A percentile compares a stretch with the other conserved stretches of the same genome.
Evolutionary conservation across 2,888 invertebrate species (phyloP).

Genomic region (Palloptera scutellata): DNA sequence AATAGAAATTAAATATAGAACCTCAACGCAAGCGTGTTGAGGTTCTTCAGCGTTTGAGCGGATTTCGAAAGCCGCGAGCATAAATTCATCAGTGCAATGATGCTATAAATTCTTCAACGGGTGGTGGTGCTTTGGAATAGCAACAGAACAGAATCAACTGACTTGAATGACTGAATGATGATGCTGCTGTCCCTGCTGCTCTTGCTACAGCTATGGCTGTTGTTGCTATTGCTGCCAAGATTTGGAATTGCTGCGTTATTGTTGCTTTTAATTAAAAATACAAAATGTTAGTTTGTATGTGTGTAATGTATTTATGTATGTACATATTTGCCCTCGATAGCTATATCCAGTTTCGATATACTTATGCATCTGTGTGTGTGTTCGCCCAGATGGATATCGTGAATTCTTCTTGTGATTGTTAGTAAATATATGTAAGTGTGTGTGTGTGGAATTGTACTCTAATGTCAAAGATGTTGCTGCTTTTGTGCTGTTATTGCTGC

Average conservation of each 20-base stretch:
- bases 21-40: background rate
- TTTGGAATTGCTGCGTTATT: constrained; percentile 8
- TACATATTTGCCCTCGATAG: background rate
- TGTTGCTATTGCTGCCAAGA: background rate
- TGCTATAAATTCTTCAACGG: background rate
- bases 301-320: background rate
- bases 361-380: background rate
- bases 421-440: background rate
- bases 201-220: background rate
- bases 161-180: background rate
- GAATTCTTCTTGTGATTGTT: background rate
- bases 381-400: background rate
- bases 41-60: constrained; percentile 12
- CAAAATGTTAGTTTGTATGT: constrained; percentile 20
- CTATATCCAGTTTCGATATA: background rate
- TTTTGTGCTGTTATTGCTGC: too few relatives aligned
- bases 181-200: too few relatives aligned
- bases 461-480: constrained; percentile 8
- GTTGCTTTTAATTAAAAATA: constrained; percentile 24
- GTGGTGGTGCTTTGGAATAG: too few relatives aligned
- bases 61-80: constrained; percentile 16
- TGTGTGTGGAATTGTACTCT: constrained; percentile 7
- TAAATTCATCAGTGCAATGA: constrained; percentile 7
- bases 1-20: too few relatives aligned
- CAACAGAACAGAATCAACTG: too few relatives aligned